Base-by-base conservation (phyloP, 64 coral and sea anemone genomes). In the Anthopleura sola region DNA sequence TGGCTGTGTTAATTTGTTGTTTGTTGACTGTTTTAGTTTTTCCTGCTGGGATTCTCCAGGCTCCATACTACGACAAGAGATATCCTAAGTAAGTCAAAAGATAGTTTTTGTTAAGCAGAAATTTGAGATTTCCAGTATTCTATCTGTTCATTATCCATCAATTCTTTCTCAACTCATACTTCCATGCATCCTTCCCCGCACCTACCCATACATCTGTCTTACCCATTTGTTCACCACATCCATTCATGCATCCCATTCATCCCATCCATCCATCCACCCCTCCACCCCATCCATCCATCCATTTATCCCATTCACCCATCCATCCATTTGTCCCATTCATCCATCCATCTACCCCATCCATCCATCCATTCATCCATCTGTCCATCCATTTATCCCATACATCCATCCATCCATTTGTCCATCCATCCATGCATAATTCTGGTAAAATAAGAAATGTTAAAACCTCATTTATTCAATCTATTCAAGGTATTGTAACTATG, bases 401-500 rank as follows among this genome's bases (percentile, higher is more conserved):
- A n/a, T n/a, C n/a, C n/a, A n/a, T n/a, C n/a, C n/a, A n/a, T n/a
- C 12, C 12, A 51, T 51, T 51, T 16, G 1, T 5, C 12, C 49
- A 51, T 51, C 12, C 12, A 51, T 51, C 12, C 15, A 51, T 51
- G 1, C 12, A 51, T 14, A 47, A 44, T 44, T 44, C 39, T 44
- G 2, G 2, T 2, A 44, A 44, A 44, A 7, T 44, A 44, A 7
- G 7, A 44, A 44, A 7, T 3, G 39, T 7, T 44, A 2, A 44
- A 44, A 51, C 12, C 49, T 62, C 21, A 24, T 62, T 62, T n/a
- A 5, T 62, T 49, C 19, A 23, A 44, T 79, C 32, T 75, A 9
- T 56, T 40, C 2, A 49, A 93, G 95, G 69, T 85, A 87, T 64
- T 40, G 89, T 55, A 99, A 99, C 75, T 99, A 92, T 85, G 96